Evolutionary conservation across 1,140 invertebrate species (phyloP).

Genomic region (Trissolcus basalis): DNA sequence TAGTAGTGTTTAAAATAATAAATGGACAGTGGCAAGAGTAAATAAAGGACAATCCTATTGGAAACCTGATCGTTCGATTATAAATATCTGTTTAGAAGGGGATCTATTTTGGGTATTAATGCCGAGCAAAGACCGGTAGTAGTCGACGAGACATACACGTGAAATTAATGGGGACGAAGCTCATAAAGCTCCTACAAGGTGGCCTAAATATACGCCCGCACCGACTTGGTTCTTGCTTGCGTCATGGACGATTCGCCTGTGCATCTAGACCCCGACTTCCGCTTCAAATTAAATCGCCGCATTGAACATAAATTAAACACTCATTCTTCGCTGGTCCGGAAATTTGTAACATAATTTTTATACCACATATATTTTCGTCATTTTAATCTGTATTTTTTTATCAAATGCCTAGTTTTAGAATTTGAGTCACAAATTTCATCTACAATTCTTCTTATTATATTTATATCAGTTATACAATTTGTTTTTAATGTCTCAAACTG

Average conservation of each 20-base stretch:
- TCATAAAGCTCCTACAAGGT: conserved; percentile 67
- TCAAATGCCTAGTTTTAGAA: no score
- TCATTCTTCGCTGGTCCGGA: neutral
- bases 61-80: conserved; percentile 63
- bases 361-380: neutral
- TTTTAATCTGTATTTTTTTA: no score
- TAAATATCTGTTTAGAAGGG: conserved; percentile 59
- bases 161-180: conserved; percentile 68
- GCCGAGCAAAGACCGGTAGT: conserved; percentile 58
- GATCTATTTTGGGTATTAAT: conserved; percentile 67
- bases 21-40: neutral
- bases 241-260: conserved; percentile 4
- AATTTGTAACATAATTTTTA: no score
- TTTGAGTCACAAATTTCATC: no score
- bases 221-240: conserved; percentile 19
- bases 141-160: conserved; percentile 59
- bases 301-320: conserved; percentile 7
- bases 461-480: no score
- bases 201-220: conserved; percentile 70
- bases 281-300: conserved; percentile 43
- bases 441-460: no score
- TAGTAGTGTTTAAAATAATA: neutral
- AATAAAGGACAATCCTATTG: conserved; percentile 35
- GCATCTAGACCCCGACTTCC: conserved; percentile 59
- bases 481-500: no score